Base-by-base conservation (phyloP, 2,113 vertebrate species). In the Rhinichthys klamathensis region DNA sequence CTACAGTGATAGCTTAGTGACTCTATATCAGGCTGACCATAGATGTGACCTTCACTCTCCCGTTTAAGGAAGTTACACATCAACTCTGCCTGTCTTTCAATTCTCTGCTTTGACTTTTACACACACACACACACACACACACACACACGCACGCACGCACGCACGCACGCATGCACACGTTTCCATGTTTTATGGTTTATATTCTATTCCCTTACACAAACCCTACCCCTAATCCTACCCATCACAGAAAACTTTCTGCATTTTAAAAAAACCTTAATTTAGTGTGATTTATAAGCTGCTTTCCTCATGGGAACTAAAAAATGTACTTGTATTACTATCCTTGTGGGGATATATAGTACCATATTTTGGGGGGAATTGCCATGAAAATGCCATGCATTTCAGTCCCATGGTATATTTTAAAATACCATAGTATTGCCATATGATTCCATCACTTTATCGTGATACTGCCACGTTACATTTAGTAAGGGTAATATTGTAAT, bases 41-140 rank as follows among this genome's bases (percentile, higher is more conserved):
- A 32, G 80, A 81, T 5, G 44, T 81, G 79, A 86, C 85, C 85
- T 86, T 86, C 72, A 81, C 16, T 61, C 72, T 82, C 9, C 25
- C 79, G 51, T 38, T 80, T 61, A 60, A 81, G 15, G 46, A 46
- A 67, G 41, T 63, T 27, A 72, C 75, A 79, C 72, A 58, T 60
- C 76, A 79, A 35, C 61, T 70, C 61, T 69, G 35, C 15, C n/a
- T 12, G 0, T 63, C 30, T 75, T 51, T 51, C n/a, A 65, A 44
- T 80, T 10, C 51, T 25, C 25, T 56, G 6, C 49, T 6, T n/a
- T 30, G 13, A 54, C 13, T 41, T 69, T 69, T 38, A 21, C 58
- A 77, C 9, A 11, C 12, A 54, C 46, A 27, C n/a, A 49, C 6
- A 54, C 51, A 51, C 56, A 60, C n/a, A 25, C 23, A 60, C 56